These are phyloP conservation scores for Drosophila cardini DNA, from an alignment of 1,140 invertebrate species.

Conservation along the genomic window DNA sequence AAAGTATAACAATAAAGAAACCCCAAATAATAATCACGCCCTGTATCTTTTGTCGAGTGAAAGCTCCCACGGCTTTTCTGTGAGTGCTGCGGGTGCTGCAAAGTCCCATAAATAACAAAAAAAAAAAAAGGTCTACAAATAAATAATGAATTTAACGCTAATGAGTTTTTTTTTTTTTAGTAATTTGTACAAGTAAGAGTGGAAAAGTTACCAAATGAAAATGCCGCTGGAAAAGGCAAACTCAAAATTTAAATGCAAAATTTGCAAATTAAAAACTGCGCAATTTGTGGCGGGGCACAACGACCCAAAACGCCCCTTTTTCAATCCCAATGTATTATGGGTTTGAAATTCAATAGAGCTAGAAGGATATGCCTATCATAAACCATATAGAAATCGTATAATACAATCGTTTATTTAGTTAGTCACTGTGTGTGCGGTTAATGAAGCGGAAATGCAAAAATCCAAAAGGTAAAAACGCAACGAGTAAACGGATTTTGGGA, in stretches of 20 bases:
- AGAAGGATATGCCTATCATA: not conserved
- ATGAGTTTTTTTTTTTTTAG: slow-evolving; percentile 53
- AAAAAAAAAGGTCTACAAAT: slow-evolving; percentile 22
- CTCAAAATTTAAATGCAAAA: slow-evolving; percentile 1
- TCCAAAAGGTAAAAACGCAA: slow-evolving; percentile 42
- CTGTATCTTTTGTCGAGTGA: not conserved
- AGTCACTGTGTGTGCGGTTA: slow-evolving; percentile 55
- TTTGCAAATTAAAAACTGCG: slow-evolving; percentile 39
- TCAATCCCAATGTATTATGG: slow-evolving; percentile 40
- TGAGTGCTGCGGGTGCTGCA: slow-evolving; percentile 31
- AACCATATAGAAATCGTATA: not conserved
- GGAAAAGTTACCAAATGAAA: slow-evolving; percentile 28
- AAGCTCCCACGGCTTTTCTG: not conserved
- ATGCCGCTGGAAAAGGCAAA: slow-evolving; percentile 52
- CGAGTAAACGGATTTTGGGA: not conserved
- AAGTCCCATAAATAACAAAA: slow-evolving; percentile 55
- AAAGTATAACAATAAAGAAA: not conserved
- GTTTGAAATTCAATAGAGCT: slow-evolving; percentile 37
- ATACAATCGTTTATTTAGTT: slow-evolving; percentile 15
- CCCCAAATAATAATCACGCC: not conserved
- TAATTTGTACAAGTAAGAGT: slow-evolving; percentile 60
- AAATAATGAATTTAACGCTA: slow-evolving; percentile 60
- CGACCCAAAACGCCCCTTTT: slow-evolving; percentile 51
- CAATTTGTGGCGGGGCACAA: slow-evolving; percentile 52
- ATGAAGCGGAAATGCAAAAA: slow-evolving; percentile 77